Percentiles rank a stretch among this genome's conserved stretches.
phyloP scores from a whole-genome alignment of 1,140 invertebrate genomes.

The Gerris buenoi region DNA sequence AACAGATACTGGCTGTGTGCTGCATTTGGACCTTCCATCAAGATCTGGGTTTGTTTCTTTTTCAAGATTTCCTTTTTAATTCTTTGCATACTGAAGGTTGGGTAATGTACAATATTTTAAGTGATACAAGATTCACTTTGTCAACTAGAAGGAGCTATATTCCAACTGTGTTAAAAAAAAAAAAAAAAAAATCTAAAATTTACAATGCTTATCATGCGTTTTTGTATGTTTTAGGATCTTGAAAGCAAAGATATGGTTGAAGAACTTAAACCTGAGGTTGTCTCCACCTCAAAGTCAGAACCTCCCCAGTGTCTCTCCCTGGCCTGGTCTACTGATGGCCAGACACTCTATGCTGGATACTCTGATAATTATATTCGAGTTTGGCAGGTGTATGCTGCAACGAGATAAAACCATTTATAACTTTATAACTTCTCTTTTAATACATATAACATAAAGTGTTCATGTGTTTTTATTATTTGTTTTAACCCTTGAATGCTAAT shows the following conservation, averaged over 20 bases:
- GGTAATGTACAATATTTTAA: background rate
- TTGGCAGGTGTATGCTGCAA: constrained; percentile 87
- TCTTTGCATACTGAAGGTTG: background rate
- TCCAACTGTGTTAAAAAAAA: no score
- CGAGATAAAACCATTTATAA: constrained; percentile 35
- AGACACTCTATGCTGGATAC: constrained; percentile 97
- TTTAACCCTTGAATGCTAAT: no score
- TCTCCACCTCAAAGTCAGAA: constrained; percentile 63
- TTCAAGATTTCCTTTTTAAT: constrained; percentile 25
- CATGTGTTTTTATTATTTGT: background rate
- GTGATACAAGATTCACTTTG: background rate
- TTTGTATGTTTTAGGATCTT: no score
- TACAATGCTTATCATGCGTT: no score
- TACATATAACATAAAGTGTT: background rate
- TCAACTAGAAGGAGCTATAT: background rate
- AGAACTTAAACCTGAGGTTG: constrained; percentile 89
- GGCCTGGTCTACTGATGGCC: constrained; percentile 98
- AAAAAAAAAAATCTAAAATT: no score
- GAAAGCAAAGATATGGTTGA: constrained; percentile 99
- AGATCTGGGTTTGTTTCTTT: constrained; percentile 84
- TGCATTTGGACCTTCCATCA: constrained; percentile 96
- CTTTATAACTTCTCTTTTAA: constrained; percentile 2
- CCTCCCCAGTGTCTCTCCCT: constrained; percentile 92
- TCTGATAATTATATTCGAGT: constrained; percentile 96
- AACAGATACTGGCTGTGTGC: constrained; percentile 99